Conservation (phyloP, 2,797 vertebrate species). For the Chelmon rostratus region DNA sequence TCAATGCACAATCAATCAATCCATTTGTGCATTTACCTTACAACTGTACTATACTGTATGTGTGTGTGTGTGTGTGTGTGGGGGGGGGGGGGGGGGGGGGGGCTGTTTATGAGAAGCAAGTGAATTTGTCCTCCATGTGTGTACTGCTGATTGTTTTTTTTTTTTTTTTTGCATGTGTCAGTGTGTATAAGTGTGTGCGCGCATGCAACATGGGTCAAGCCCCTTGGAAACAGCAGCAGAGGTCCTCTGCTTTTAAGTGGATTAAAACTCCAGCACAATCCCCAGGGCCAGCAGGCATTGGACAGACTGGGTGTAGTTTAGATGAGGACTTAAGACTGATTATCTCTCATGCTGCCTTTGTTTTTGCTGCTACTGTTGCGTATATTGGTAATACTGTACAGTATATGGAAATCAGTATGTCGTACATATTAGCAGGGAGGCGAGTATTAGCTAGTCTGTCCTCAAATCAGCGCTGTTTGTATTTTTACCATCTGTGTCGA, state of each 20-base stretch:
- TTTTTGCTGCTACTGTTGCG: conserved; percentile 76
- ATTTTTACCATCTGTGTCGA: conserved; percentile 51
- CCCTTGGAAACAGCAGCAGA: conserved; percentile 84
- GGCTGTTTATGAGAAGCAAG: conserved; percentile 22
- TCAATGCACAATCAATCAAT: background rate
- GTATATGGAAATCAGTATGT: conserved; percentile 25
- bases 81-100: too few relatives aligned
- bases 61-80: too few relatives aligned
- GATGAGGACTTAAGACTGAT: conserved; percentile 86
- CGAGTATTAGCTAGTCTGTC: conserved; percentile 39
- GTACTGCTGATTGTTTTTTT: conserved; percentile 44
- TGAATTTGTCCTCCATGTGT: conserved; percentile 44
- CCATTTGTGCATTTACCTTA: too few relatives aligned
- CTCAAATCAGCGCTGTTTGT: conserved; percentile 18
- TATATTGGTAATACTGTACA: conserved; percentile 47
- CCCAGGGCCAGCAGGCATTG: conserved; percentile 80
- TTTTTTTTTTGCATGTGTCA: conserved; percentile 10
- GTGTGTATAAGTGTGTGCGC: conserved; percentile 31
- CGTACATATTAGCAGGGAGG: conserved; percentile 7
- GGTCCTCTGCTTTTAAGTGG: conserved; percentile 86
- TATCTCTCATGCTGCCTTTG: conserved; percentile 81
- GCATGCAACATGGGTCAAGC: conserved; percentile 73
- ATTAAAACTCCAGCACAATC: conserved; percentile 86
- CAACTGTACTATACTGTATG: too few relatives aligned
- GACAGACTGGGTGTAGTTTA: conserved; percentile 84